Evolutionary conservation across 2,888 invertebrate genomes (phyloP).

Genomic region (Synanthedon myopaeformis): DNA sequence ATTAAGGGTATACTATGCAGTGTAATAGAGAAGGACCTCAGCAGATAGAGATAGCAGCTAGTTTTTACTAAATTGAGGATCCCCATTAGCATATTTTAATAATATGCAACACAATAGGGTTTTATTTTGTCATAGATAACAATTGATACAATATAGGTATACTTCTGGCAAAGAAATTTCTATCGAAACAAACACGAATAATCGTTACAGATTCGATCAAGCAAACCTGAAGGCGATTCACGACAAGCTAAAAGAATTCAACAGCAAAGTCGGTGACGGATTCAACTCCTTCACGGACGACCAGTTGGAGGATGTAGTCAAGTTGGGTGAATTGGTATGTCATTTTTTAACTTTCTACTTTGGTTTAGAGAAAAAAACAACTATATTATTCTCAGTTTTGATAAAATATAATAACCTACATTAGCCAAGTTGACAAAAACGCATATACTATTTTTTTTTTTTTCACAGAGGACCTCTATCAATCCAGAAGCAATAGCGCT

Average conservation of each 20-base stretch:
- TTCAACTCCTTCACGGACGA: slow-evolving; percentile 62
- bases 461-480: slow-evolving; percentile 45
- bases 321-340: slow-evolving; percentile 70
- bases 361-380: not conserved
- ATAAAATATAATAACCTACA: not conserved
- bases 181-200: too few relatives aligned
- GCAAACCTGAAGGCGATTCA: slow-evolving; percentile 81
- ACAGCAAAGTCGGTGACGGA: slow-evolving; percentile 70
- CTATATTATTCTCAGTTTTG: not conserved
- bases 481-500: slow-evolving; percentile 62
- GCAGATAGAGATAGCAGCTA: too few relatives aligned
- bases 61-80: too few relatives aligned
- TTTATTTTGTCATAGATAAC: too few relatives aligned
- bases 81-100: too few relatives aligned
- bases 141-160: too few relatives aligned
- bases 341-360: not conserved
- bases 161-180: too few relatives aligned
- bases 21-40: too few relatives aligned
- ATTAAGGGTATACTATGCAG: too few relatives aligned
- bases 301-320: slow-evolving; percentile 73
- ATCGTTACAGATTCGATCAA: slow-evolving; percentile 73
- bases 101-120: too few relatives aligned
- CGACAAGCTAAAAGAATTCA: slow-evolving; percentile 81
- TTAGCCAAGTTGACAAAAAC: too few relatives aligned
- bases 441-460: slow-evolving; percentile 13